Conservation (phyloP, 2,113 vertebrate genomes). For the Pionites leucogaster region DNA sequence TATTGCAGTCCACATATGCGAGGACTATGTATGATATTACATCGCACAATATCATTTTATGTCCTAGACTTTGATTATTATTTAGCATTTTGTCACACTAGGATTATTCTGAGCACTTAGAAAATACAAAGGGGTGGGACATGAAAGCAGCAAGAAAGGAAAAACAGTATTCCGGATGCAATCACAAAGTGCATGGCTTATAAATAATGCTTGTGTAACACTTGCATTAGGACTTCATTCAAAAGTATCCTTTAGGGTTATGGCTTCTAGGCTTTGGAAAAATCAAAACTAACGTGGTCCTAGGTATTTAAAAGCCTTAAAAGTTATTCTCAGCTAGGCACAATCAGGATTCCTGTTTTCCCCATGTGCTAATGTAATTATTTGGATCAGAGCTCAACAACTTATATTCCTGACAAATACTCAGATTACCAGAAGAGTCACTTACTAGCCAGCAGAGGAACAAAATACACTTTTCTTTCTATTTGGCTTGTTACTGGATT, state of each 20-base stretch:
- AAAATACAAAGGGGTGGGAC: background rate
- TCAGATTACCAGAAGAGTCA: background rate
- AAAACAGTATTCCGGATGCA: background rate
- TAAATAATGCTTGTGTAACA: background rate
- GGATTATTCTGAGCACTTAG: background rate
- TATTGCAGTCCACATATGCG: background rate
- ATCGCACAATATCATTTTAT: background rate
- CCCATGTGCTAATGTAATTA: background rate
- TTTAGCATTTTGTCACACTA: background rate
- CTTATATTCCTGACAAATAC: background rate
- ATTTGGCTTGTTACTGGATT: background rate
- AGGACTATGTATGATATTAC: too few species aligned
- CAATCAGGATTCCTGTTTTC: background rate
- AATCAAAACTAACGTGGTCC: background rate
- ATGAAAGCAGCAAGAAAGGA: background rate
- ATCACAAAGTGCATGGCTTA: accelerated
- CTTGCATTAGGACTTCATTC: background rate
- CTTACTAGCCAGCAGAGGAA: background rate
- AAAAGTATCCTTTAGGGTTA: background rate
- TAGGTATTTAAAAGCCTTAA: background rate
- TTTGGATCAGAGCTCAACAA: background rate
- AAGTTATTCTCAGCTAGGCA: background rate
- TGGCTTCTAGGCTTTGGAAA: background rate
- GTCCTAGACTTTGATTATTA: background rate
- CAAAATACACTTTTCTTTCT: background rate